Evolutionary conservation across 37 sponge, comb jelly and placozoan species (phyloP).

Genomic region (Diacarnus erythraeanus): DNA sequence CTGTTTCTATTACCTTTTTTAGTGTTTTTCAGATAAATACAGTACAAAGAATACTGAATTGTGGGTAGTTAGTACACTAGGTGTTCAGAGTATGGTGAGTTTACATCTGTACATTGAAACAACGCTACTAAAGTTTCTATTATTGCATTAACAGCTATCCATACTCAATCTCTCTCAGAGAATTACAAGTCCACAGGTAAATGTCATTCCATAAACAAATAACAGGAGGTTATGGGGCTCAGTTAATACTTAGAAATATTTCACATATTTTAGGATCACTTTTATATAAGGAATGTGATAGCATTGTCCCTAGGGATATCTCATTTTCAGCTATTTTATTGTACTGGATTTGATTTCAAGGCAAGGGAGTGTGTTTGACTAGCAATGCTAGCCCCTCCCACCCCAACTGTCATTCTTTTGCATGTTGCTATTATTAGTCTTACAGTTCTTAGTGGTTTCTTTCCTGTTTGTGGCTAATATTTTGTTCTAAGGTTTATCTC

Average conservation of each 20-base stretch:
- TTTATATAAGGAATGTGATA: background rate
- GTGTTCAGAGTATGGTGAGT: constrained; percentile 44
- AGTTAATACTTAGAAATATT: too few species aligned
- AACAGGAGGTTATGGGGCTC: too few species aligned
- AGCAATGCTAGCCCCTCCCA: too few species aligned
- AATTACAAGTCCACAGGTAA: constrained; percentile 38
- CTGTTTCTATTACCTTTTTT: background rate
- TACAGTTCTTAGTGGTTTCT: too few species aligned
- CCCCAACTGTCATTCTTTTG: too few species aligned
- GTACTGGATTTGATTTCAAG: too few species aligned
- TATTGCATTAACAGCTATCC: constrained; percentile 26
- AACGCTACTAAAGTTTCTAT: background rate
- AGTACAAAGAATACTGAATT: constrained; percentile 31
- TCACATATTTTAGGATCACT: too few species aligned
- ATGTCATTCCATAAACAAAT: background rate
- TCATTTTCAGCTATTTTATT: too few species aligned
- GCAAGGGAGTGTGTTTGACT: too few species aligned
- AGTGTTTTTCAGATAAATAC: constrained; percentile 2
- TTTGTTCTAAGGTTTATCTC: too few species aligned
- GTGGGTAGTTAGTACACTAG: constrained; percentile 48
- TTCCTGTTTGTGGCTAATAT: too few species aligned
- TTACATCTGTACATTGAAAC: background rate
- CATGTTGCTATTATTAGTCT: too few species aligned
- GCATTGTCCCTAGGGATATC: background rate
- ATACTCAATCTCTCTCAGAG: constrained; percentile 46